Base-by-base conservation (phyloP, 2,888 invertebrate species). In the Agrotis exclamationis region DNA sequence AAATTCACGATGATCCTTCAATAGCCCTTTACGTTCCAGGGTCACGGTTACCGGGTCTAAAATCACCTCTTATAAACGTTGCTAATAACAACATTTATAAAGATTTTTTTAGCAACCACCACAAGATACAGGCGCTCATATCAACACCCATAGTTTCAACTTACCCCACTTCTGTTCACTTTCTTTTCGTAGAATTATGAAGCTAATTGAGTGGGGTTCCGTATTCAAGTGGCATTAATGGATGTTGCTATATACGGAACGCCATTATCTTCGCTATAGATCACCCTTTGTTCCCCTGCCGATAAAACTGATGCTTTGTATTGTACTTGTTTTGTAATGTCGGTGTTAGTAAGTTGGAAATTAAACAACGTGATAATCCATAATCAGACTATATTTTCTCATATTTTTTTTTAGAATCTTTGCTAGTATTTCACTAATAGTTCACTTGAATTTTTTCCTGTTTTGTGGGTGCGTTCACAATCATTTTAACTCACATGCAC, bases 191-290 rank as follows among this genome's bases (percentile, higher is more conserved):
- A 63, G 79, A 78, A 69, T 73, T 76, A 76, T 54, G 75, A 59
- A 76, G 65, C 76, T 83, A 85, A 85, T 85, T 83, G 83, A 76
- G 65, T 84, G 74, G 82, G 85, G 80, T 73, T 60, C 68, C 63
- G 65, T 73, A 86, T 82, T 79, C 83, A 82, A 82, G 81, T 74
- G 79, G 79, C 84, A 85, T 87, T 88, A 84, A 82, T 85, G 87
- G 82, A 83, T 82, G 83, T 83, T 81, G 84, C 80, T 86, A 82
- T 83, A 80, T 86, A 82, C 79, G 80, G 72, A 76, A 83, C 76
- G 76, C 78, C 84, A 87, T 88, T 87, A 89, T 87, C 81, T 80
- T 68, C 58, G 71, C 58, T 45, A 62, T 83, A 83, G 82, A 87
- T 87, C 86, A 85, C 83, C 80, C 86, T 71, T 62, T 63, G 71